These are phyloP conservation scores for Xenopus borealis DNA, from an alignment of 2,113 vertebrate species.

Conservation along the genomic window DNA sequence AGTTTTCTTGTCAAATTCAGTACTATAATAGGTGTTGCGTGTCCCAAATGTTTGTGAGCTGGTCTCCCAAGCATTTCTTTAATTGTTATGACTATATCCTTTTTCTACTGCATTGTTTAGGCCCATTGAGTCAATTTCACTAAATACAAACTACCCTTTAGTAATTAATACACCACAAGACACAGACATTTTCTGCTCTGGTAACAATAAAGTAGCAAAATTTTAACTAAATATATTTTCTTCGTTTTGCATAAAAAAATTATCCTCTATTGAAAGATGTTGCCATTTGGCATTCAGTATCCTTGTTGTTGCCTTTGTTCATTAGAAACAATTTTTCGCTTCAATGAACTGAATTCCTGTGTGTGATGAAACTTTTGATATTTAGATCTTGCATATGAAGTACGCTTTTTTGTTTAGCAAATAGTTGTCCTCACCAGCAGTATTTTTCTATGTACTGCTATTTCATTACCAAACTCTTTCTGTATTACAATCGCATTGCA, in stretches of 20 bases:
- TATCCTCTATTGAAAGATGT: slow-evolving; percentile 30
- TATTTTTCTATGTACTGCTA: slow-evolving; percentile 11
- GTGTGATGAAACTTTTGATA: slow-evolving; percentile 37
- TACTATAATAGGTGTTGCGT: too few relatives aligned
- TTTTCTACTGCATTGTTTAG: neutral
- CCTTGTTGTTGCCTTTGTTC: slow-evolving; percentile 42
- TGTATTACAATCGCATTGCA: slow-evolving; percentile 4
- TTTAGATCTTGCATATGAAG: slow-evolving; percentile 26
- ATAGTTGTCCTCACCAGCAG: slow-evolving; percentile 16
- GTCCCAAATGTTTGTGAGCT: too few relatives aligned
- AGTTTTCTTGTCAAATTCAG: too few relatives aligned
- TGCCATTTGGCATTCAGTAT: slow-evolving; percentile 42
- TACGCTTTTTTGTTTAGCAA: slow-evolving; percentile 36
- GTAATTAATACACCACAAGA: neutral
- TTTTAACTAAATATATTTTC: slow-evolving; percentile 34
- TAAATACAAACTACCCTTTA: neutral
- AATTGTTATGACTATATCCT: neutral
- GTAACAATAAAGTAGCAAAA: slow-evolving; percentile 29
- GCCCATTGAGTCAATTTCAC: neutral
- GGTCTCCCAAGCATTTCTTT: too few relatives aligned
- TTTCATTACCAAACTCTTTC: slow-evolving; percentile 17
- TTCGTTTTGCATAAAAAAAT: slow-evolving; percentile 43
- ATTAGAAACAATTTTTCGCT: slow-evolving; percentile 46
- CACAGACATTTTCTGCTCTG: slow-evolving; percentile 4
- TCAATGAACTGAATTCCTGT: slow-evolving; percentile 29